These are phyloP conservation scores for Drosophila formosana DNA, from an alignment of 2,888 invertebrate species.

Conservation along the genomic window DNA sequence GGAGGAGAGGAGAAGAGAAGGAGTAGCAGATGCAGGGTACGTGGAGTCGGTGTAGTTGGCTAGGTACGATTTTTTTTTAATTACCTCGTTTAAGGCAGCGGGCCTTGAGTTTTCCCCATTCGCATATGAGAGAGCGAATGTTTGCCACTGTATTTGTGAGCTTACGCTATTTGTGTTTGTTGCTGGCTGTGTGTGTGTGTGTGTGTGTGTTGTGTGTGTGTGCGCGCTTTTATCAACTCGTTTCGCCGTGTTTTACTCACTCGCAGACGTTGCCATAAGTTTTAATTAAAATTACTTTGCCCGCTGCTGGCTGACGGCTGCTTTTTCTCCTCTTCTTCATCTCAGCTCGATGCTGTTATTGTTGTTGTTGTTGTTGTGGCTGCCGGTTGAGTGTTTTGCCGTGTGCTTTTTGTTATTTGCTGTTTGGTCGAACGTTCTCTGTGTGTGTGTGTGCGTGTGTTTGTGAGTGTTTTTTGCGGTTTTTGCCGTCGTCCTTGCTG, in stretches of 20 bases:
- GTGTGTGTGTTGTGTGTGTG: constrained; percentile 31
- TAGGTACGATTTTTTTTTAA: constrained; percentile 74
- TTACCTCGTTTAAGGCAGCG: constrained; percentile 76
- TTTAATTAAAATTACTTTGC: constrained; percentile 79
- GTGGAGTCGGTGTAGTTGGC: constrained; percentile 50
- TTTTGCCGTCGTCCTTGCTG: constrained; percentile 33
- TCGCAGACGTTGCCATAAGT: constrained; percentile 80
- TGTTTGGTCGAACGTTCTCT: constrained; percentile 61
- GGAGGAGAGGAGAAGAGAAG: constrained; percentile 1
- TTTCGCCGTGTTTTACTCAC: constrained; percentile 79
- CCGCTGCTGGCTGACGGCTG: constrained; percentile 61
- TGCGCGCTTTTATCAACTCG: constrained; percentile 76
- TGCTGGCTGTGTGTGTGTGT: constrained; percentile 22
- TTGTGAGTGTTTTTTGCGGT: constrained; percentile 66
- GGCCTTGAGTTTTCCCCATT: constrained; percentile 54
- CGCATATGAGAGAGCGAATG: constrained; percentile 29
- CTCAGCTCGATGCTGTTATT: constrained; percentile 5
- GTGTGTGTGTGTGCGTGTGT: constrained; percentile 53
- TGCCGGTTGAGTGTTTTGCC: constrained; percentile 71
- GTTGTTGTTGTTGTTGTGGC: constrained; percentile 39
- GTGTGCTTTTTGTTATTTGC: constrained; percentile 79
- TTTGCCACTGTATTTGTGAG: constrained; percentile 34
- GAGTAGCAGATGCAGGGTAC: constrained; percentile 18
- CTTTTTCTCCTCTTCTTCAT: constrained; percentile 22
- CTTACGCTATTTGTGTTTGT: constrained; percentile 35